Base-by-base conservation (phyloP, 2,888 invertebrate genomes). In the Drosophila prostipennis region DNA sequence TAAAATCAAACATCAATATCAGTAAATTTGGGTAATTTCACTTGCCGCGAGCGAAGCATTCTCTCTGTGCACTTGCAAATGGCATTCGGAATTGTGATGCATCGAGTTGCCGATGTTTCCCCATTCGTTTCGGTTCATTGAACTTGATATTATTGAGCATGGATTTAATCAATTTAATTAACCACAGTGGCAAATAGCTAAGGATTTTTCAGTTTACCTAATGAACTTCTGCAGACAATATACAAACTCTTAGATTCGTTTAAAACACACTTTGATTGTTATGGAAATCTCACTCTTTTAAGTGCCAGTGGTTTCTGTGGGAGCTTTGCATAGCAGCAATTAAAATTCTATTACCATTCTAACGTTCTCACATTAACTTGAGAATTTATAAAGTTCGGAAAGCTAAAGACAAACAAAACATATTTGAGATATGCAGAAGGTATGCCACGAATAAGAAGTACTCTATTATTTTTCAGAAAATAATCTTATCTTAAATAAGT, bases 291-390 rank as follows among this genome's bases (percentile, higher is more conserved):
- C 11, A 23, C 14, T 26, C 8, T 5, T 23, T 6, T 53, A 65
- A 45, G 45, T 65, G 64, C 3, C 54, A 37, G 37, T 65, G 64
- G 45, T 26, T 65, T 54, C 39, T 39, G 67, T 14, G 43, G 49
- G 2, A 42, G 52, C 37, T 64, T 65, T 52, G 52, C 69, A 58
- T 39, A 45, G 45, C 34, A 45, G 36, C 69, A 69, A 69, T 52
- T 69, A 46, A 46, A 54, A 61, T 71, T 60, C 42, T 60, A 61
- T 70, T 71, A 19, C 34, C 65, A 37, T 37, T 53, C 52, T 64
- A n/a, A 64, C 53, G 37, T 23, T 53, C 64, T 52, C 37, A 64
- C 37, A 45, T 53, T 37, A 52, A 64, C 29, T 37, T 37, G 11
- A 4, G 7, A 64, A 32, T 23, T 37, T 23, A 53, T 52, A 37